A percentile compares a stretch with the other conserved stretches of the same genome.
Conservation (phyloP, 2,113 vertebrate species). For the Thalassarche chlororhynchos region DNA sequence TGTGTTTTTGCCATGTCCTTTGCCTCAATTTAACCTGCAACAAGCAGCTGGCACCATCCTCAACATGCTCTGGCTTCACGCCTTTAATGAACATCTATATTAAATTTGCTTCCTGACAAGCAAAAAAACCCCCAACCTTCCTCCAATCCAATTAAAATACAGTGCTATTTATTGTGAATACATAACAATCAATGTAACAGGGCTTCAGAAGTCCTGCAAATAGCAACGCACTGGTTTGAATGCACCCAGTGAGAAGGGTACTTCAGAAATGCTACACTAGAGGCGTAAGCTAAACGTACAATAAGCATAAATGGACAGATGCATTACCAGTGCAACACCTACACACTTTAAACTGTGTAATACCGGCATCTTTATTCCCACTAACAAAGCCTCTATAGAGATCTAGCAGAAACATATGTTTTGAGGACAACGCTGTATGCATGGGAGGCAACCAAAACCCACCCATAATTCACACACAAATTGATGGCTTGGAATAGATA, state of each 20-base stretch:
- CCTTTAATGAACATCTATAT: neutral
- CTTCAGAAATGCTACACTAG: neutral
- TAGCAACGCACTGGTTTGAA: neutral
- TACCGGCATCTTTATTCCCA: neutral
- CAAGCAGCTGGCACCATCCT: neutral
- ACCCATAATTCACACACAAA: neutral
- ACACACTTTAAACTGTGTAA: neutral
- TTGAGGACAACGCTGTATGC: neutral
- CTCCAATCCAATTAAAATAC: neutral
- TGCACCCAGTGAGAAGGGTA: neutral
- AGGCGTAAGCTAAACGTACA: neutral
- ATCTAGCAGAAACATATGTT: neutral
- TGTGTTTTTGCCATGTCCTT: neutral
- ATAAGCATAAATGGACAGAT: neutral
- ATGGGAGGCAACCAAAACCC: neutral
- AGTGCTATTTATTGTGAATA: neutral
- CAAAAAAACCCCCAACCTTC: neutral
- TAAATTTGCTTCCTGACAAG: neutral
- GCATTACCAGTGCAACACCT: neutral
- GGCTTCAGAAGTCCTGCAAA: neutral
- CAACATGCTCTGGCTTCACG: neutral
- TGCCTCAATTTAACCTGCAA: neutral
- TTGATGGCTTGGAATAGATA: neutral
- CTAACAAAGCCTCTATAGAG: neutral
- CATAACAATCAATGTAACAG: rapidly evolving